Conservation (phyloP, 1,140 invertebrate species). For the Diachasmimorpha longicaudata region DNA sequence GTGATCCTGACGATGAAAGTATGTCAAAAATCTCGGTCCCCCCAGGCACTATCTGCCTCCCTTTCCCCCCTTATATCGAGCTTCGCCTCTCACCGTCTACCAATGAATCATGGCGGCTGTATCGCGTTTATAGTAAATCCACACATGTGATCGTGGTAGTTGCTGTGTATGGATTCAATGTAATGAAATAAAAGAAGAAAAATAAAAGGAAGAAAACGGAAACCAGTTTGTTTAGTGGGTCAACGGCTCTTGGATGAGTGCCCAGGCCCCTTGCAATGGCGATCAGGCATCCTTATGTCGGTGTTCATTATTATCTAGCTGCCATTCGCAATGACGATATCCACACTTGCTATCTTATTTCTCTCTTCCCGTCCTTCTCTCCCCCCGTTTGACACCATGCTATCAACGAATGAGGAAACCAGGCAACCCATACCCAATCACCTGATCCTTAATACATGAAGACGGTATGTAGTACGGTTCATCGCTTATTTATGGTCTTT, state of each 20-base stretch:
- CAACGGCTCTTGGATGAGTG: constrained; percentile 46
- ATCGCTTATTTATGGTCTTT: constrained; percentile 10
- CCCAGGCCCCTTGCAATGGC: not conserved
- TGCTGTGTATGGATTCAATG: constrained; percentile 17
- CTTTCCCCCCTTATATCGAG: not conserved
- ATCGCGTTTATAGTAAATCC: constrained; percentile 14
- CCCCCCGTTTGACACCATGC: not conserved
- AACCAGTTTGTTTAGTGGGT: constrained; percentile 62
- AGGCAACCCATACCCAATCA: not conserved
- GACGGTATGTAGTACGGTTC: constrained; percentile 3
- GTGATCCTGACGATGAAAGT: constrained; percentile 50
- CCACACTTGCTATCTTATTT: not conserved
- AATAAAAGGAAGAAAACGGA: constrained; percentile 52
- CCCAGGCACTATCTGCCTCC: not conserved
- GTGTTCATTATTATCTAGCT: not conserved
- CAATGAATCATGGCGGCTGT: constrained; percentile 11
- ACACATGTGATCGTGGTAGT: constrained; percentile 15
- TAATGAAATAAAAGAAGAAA: constrained; percentile 21
- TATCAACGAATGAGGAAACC: constrained; percentile 1
- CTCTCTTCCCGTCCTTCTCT: not conserved
- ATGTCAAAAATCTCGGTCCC: constrained; percentile 57
- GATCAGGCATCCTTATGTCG: not conserved
- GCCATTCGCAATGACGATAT: not conserved
- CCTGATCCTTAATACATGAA: not conserved
- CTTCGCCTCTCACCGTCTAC: constrained; percentile 21